Percentiles rank a stretch among this genome's conserved stretches.
phyloP scores from a whole-genome alignment of 2,113 vertebrate species.

The Cyprinodon brontotheroides region DNA sequence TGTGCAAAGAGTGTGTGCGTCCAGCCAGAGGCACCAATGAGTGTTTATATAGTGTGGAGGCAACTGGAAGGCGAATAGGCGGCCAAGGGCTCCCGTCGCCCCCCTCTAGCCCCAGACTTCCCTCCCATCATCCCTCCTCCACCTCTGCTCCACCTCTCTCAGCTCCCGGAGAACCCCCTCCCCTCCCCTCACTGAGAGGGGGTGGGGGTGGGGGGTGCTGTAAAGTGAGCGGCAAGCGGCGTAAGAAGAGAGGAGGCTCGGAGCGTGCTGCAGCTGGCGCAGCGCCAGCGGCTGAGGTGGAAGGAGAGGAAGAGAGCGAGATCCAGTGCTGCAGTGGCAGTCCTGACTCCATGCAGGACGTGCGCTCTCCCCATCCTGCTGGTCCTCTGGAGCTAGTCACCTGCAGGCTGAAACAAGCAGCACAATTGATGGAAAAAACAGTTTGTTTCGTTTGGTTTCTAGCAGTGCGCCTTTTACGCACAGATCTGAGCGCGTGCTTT shows the following conservation, averaged over 20 bases:
- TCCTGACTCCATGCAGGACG: constrained; percentile 53
- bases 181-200: constrained; percentile 30
- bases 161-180: constrained; percentile 54
- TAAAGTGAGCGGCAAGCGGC: constrained; percentile 69
- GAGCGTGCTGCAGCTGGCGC: constrained; percentile 70
- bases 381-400: constrained; percentile 38
- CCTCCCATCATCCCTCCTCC: constrained; percentile 32
- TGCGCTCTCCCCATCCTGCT: constrained; percentile 15
- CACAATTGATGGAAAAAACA: background rate
- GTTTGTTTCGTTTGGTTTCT: background rate
- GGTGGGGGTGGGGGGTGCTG: constrained; percentile 49
- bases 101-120: constrained; percentile 54
- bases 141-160: constrained; percentile 61
- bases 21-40: constrained; percentile 83
- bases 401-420: constrained; percentile 31
- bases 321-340: constrained; percentile 7
- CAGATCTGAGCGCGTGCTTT: background rate
- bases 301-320: background rate
- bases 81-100: constrained; percentile 68
- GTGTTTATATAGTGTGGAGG: constrained; percentile 93
- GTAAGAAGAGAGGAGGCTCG: constrained; percentile 64
- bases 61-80: constrained; percentile 72
- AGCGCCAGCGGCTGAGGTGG: constrained; percentile 39
- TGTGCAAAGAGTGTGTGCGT: constrained; percentile 62
- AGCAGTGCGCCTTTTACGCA: constrained; percentile 25